Evolutionary conservation across 2,797 vertebrate species (phyloP), one percentile per base, ranked within the genome.

Genomic region (Potorous gilbertii): DNA sequence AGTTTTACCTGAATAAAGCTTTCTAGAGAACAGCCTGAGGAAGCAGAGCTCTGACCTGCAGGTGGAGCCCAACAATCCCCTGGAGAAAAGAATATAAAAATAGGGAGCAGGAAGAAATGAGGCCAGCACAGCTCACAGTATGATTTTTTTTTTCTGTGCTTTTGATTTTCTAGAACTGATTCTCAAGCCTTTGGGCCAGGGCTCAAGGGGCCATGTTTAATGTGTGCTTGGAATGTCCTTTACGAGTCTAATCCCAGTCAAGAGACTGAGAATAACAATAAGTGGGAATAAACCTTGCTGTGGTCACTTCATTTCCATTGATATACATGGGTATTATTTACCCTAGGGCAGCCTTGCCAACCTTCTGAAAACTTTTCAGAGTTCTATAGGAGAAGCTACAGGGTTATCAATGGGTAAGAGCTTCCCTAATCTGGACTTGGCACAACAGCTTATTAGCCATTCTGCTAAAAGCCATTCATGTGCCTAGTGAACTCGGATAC

Each of bases 141-240:
- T 0, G 50, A 54, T 34, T 27, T 18, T 66, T 90, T 89, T 31
- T 91, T 91, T 11, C 59, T 14, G 12, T 31, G 31, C 52, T 24
- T 81, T 93, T 87, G n/a, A 31, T 59, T 90, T 59, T 29, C 90
- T 28, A 55, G 54, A 34, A 9, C 93, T 55, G 93, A 94, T 74
- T 28, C 89, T 89, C 4, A 87, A 21, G n/a, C 56, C 74, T 87
- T 52, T 34, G 31, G 4, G 14, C 24, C 40, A 28, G 28, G 91
- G 40, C 18, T 28, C 34, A 34, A 40, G 1, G 29, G 89, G 91
- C 0, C 31, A 55, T 55, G 59, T 40, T 62, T 74, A 5, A 0
- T 13, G 56, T n/a, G 29, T 14, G 14, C 28, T 87, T 14, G 54
- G 66, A 13, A 21, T 0, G 0, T 34, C 13, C 91, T 91, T 50